Base-by-base conservation (phyloP, 2,113 vertebrate genomes). In the Taxidea taxus region DNA sequence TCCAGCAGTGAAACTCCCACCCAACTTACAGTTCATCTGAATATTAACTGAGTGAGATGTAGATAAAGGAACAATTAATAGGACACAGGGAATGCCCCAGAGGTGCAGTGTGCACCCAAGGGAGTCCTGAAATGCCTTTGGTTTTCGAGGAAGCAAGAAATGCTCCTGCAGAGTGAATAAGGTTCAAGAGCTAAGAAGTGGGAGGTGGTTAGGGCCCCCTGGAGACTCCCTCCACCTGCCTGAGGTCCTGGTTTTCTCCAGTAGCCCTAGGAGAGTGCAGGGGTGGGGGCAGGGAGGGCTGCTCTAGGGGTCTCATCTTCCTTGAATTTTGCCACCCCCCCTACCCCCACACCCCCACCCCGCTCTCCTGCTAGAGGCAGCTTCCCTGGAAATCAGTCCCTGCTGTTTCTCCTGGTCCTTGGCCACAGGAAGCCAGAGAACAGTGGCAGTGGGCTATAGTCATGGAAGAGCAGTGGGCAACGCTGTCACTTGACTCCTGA, bases 361-460 rank as follows among this genome's bases (percentile, higher is more conserved):
- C 0, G 0, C 62, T 21, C 29, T 78, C 51, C 56, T 51, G 44
- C 29, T 27, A 85, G 15, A 84, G 37, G 34, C 5, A 44, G 42
- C 39, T 9, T 56, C 77, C 66, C 49, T 34, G 37, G 54, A 49
- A 85, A 51, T 37, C 56, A 39, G 39, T 27, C 29, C 13, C 44
- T 10, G 2, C 47, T 83, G 20, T 70, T 4, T 85, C 21, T 56
- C 70, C 58, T 11, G 47, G 47, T 81, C n/a, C 9, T 42, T n/a
- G 34, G 37, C 44, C 90, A 70, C 4, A 47, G 66, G n/a, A 21
- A 6, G 13, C 60, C 8, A 4, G 54, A 56, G 21, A 62, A 15
- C 2, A 10, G 6, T 3, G 25, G n/a, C 49, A 56, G 42, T 16
- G 34, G 64, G 21, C 23, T 0, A 6, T 3, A 2, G 25, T 44